Percentiles rank a stretch among this genome's conserved stretches.
These are phyloP conservation scores for Protomyctophum bolini DNA, from an alignment of 2,113 vertebrate species.

Conservation along the genomic window DNA sequence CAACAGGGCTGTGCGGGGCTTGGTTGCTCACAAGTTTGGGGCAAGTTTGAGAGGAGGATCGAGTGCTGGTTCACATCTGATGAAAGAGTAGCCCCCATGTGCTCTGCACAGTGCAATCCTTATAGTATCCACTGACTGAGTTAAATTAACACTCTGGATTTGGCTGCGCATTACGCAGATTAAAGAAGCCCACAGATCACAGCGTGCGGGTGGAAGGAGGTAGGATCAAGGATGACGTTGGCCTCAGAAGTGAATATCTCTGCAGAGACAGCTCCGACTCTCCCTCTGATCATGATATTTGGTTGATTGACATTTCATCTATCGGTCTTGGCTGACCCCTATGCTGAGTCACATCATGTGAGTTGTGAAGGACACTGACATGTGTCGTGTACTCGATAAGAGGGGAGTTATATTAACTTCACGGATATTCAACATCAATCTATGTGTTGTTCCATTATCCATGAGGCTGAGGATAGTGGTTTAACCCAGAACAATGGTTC, in stretches of 20 bases:
- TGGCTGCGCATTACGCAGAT: slow-evolving; percentile 36
- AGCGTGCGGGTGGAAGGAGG: slow-evolving; percentile 37
- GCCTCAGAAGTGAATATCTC: slow-evolving; percentile 35
- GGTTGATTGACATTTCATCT: slow-evolving; percentile 48
- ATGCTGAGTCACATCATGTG: slow-evolving; percentile 51
- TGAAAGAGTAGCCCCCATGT: slow-evolving; percentile 19
- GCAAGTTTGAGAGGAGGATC: slow-evolving; percentile 19
- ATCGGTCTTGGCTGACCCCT: slow-evolving; percentile 26
- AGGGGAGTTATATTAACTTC: too few species aligned
- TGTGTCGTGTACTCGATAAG: slow-evolving; percentile 36
- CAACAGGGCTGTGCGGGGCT: too few species aligned
- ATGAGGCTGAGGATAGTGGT: too few species aligned
- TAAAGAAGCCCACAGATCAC: slow-evolving; percentile 41
- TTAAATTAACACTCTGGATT: too few species aligned
- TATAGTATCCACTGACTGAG: too few species aligned
- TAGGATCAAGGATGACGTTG: slow-evolving; percentile 54
- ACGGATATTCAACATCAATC: too few species aligned
- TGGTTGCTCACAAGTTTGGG: too few species aligned
- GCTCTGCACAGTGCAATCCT: neutral
- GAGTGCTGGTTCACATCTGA: slow-evolving; percentile 2
- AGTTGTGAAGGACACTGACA: slow-evolving; percentile 53
- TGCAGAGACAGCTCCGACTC: neutral
- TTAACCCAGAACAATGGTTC: too few species aligned
- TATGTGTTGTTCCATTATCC: too few species aligned
- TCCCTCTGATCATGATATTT: slow-evolving; percentile 36